Base-by-base conservation (phyloP, 2,797 vertebrate genomes). In the Myripristis jacobus region DNA sequence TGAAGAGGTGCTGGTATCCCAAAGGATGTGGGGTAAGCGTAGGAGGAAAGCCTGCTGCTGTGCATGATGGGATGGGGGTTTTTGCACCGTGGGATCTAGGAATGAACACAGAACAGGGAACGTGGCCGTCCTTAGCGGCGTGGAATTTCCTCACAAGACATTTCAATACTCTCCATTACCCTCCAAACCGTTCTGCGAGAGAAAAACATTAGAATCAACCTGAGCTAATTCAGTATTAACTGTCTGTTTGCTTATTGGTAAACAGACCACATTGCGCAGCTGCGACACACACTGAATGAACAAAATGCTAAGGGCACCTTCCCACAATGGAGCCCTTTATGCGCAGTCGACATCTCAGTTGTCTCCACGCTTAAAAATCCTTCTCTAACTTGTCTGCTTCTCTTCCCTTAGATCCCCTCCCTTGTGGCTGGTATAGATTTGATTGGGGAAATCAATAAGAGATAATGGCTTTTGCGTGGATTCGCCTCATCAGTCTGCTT, bases 401-500 rank as follows among this genome's bases (percentile, higher is more conserved):
- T n/a, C n/a, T n/a, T n/a, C n/a, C n/a, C n/a, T n/a, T n/a, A n/a
- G n/a, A n/a, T n/a, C n/a, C n/a, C n/a, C n/a, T n/a, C n/a, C n/a
- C n/a, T n/a, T n/a, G n/a, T n/a, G n/a, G n/a, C n/a, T n/a, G n/a
- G n/a, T n/a, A n/a, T n/a, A n/a, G n/a, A n/a, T n/a, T n/a, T n/a
- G n/a, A n/a, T n/a, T n/a, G n/a, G 10, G 15, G 1, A 43, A 65
- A 74, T 80, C 67, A 60, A 75, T 57, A 59, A 22, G 11, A 0
- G 44, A 41, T 8, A 0, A 2, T 38, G 15, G 29, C 29, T 52
- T 67, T 51, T 64, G 43, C 16, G 56, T 50, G 12, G 38, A 62
- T 44, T 73, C 38, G 24, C 44, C 53, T 71, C 74, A 74, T 86
- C 68, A 73, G 59, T 52, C 19, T 29, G 31, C 31, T 57, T n/a